Percentiles rank a stretch among this genome's conserved stretches.
Evolutionary conservation across 2,888 invertebrate genomes (phyloP).

Genomic region (Drosophila lutescens): DNA sequence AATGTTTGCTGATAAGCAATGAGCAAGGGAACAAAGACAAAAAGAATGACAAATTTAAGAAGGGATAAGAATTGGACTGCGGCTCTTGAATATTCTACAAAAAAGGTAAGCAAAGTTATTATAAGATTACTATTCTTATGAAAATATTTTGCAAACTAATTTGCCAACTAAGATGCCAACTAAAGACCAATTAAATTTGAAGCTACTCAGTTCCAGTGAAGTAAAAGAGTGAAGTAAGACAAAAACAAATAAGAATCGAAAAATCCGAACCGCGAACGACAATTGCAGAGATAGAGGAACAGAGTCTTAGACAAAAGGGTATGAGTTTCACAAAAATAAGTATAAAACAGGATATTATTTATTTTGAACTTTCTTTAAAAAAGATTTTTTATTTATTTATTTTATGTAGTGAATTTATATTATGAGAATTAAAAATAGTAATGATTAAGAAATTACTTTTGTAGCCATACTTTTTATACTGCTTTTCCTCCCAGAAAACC

Average conservation of each 20-base stretch:
- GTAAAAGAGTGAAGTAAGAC: background rate
- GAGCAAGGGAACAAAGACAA: slow-evolving; percentile 23
- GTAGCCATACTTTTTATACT: no score
- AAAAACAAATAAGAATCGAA: background rate
- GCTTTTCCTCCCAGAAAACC: background rate
- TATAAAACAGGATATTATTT: background rate
- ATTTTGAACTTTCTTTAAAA: background rate
- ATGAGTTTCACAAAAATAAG: background rate
- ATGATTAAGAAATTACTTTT: no score
- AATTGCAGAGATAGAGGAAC: background rate
- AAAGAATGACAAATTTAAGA: slow-evolving; percentile 25
- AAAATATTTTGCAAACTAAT: background rate
- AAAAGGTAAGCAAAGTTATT: background rate
- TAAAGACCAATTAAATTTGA: background rate
- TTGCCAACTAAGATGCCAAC: no score
- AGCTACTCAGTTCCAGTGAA: background rate
- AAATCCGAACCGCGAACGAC: background rate
- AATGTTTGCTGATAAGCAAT: slow-evolving; percentile 47
- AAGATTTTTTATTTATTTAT: no score
- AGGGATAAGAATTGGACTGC: background rate
- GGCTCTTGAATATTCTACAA: background rate
- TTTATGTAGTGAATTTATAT: no score
- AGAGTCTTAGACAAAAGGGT: slow-evolving; percentile 9
- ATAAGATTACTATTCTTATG: background rate
- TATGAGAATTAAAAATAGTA: no score